A percentile compares a stretch with the other conserved stretches of the same genome.
These are phyloP conservation scores for Drosophila sp. DNA, from an alignment of 1,140 invertebrate genomes.

Conservation along the genomic window DNA sequence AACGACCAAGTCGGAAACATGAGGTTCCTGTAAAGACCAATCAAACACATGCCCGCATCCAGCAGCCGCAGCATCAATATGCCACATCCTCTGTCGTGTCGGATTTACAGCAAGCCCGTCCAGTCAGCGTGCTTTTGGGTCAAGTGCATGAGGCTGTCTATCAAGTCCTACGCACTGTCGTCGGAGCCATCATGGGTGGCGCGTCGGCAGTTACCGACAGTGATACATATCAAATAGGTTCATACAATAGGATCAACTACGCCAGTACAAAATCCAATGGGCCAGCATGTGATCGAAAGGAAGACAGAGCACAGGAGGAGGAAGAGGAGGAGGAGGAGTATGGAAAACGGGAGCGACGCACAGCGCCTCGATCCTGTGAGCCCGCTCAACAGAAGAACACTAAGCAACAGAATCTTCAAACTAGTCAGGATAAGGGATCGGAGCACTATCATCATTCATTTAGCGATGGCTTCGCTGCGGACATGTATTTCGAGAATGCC, in stretches of 20 bases:
- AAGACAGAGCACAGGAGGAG: not conserved
- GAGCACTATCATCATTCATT: conserved; percentile 33
- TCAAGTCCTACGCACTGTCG: conserved; percentile 45
- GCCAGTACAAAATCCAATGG: not conserved
- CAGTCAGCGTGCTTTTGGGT: conserved; percentile 35
- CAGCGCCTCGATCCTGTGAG: conserved; percentile 44
- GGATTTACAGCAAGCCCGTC: conserved; percentile 35
- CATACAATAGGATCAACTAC: not conserved
- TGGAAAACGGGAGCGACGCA: conserved; percentile 28
- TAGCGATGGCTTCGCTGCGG: conserved; percentile 57
- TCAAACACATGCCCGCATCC: conserved; percentile 5
- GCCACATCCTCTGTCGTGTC: not conserved
- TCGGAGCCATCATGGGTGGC: conserved; percentile 41
- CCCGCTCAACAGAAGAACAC: conserved; percentile 2
- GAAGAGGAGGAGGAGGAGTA: conserved; percentile 17
- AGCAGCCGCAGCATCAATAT: not conserved
- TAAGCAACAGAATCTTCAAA: not conserved
- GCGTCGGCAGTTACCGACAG: conserved; percentile 1
- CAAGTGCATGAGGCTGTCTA: conserved; percentile 52
- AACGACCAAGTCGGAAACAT: conserved; percentile 19
- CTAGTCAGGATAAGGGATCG: not conserved
- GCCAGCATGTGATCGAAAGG: not conserved
- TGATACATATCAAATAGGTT: not conserved
- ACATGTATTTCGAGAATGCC: conserved; percentile 45
- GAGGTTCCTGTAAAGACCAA: conserved; percentile 21